Evolutionary conservation across 2,888 invertebrate species (phyloP).

Genomic region (Seladonia tumulorum): DNA sequence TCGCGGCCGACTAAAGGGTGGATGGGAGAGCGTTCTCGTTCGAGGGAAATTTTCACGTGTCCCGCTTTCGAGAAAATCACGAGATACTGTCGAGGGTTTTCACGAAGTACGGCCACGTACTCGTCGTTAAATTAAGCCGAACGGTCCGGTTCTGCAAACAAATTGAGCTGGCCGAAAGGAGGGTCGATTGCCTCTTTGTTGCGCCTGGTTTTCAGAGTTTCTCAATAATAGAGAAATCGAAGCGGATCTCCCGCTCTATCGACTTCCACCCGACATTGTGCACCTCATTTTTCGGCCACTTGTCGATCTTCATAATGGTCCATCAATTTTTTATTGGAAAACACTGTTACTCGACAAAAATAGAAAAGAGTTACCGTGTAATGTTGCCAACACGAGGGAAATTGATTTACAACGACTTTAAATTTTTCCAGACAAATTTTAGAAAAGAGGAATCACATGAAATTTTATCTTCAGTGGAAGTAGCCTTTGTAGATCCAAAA

Average conservation of each 20-base stretch:
- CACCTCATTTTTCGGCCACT: conserved; percentile 19
- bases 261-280: background rate
- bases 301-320: conserved; percentile 20
- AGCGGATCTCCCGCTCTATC: conserved; percentile 26
- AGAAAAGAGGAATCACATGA: too few relatives aligned
- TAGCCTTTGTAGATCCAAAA: too few relatives aligned
- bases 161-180: conserved; percentile 64
- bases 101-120: conserved; percentile 68
- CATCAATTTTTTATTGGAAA: background rate
- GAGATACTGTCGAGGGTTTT: conserved; percentile 50
- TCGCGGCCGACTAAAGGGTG: background rate
- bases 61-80: conserved; percentile 65
- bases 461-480: too few relatives aligned
- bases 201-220: conserved; percentile 57
- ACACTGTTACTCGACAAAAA: background rate
- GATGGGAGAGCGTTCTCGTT: conserved; percentile 33
- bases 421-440: too few relatives aligned
- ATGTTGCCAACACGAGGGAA: background rate
- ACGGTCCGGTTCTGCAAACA: conserved; percentile 72
- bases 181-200: conserved; percentile 71
- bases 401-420: background rate
- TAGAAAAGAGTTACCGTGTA: background rate
- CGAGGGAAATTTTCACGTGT: conserved; percentile 57
- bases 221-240: conserved; percentile 63
- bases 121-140: conserved; percentile 76